Evolutionary conservation across 2,888 invertebrate genomes (phyloP).

Genomic region (Pammene aurita): DNA sequence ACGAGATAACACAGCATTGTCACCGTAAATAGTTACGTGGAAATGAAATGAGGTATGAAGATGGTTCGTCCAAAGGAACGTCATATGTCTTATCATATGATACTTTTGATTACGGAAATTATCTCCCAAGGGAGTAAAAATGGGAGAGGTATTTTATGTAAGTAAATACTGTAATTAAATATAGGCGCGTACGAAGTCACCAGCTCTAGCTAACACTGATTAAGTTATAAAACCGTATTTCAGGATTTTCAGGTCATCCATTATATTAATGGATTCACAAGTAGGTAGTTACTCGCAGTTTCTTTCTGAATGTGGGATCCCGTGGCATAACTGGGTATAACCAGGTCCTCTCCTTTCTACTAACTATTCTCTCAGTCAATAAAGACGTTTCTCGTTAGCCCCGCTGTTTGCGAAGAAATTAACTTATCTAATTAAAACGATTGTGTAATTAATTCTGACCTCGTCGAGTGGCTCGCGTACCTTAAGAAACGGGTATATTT

Average conservation of each 20-base stretch:
- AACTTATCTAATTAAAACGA: slow-evolving; percentile 49
- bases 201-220: too few relatives aligned
- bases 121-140: too few relatives aligned
- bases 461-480: slow-evolving; percentile 20
- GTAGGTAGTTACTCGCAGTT: slow-evolving; percentile 5
- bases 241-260: slow-evolving; percentile 8
- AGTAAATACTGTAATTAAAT: too few relatives aligned
- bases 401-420: slow-evolving; percentile 37
- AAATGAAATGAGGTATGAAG: too few relatives aligned
- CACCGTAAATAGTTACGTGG: too few relatives aligned
- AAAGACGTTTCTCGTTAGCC: slow-evolving; percentile 29
- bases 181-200: too few relatives aligned
- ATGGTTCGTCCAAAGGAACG: too few relatives aligned
- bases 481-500: slow-evolving; percentile 26
- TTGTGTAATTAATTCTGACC: slow-evolving; percentile 44
- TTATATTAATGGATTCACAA: slow-evolving; percentile 31
- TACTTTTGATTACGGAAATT: too few relatives aligned
- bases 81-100: too few relatives aligned
- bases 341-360: slow-evolving; percentile 1
- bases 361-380: slow-evolving; percentile 35
- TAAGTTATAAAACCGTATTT: too few relatives aligned
- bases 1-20: too few relatives aligned
- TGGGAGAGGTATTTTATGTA: too few relatives aligned
- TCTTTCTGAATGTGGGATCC: neutral
- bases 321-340: slow-evolving; percentile 4